phyloP scores from a whole-genome alignment of 2,797 vertebrate genomes.

The Coregonus suidteri region DNA sequence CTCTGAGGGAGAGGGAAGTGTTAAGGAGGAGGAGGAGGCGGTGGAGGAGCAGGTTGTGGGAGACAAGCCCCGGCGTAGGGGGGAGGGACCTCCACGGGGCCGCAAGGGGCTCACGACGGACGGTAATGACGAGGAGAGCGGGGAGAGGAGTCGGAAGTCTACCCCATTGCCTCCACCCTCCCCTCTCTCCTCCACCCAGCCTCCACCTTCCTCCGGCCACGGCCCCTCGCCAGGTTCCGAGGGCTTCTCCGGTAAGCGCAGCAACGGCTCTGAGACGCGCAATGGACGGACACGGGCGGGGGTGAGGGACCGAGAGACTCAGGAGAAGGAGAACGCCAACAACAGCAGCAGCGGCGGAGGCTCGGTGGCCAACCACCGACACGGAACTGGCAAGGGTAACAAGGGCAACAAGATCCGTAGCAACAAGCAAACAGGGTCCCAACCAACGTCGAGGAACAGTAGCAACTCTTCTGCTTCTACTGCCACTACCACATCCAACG shows the following conservation, averaged over 20 bases:
- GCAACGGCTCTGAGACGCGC: slow-evolving; percentile 77
- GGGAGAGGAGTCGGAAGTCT: slow-evolving; percentile 68
- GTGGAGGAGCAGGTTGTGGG: slow-evolving; percentile 54
- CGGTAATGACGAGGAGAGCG: slow-evolving; percentile 65
- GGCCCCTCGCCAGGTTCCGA: slow-evolving; percentile 38
- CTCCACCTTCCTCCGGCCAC: slow-evolving; percentile 60
- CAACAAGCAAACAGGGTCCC: slow-evolving; percentile 51
- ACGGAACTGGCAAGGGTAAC: slow-evolving; percentile 58
- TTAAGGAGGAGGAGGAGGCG: slow-evolving; percentile 48
- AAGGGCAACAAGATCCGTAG: slow-evolving; percentile 67
- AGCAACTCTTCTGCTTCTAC: slow-evolving; percentile 53
- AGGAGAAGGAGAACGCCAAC: slow-evolving; percentile 77
- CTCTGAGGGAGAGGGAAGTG: slow-evolving; percentile 70
- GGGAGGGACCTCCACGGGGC: slow-evolving; percentile 49
- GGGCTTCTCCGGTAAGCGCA: slow-evolving; percentile 63
- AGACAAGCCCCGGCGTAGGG: slow-evolving; percentile 63
- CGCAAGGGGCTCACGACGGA: slow-evolving; percentile 62
- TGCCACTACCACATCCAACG: slow-evolving; percentile 63
- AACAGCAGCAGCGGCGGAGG: slow-evolving; percentile 31
- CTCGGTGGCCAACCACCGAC: slow-evolving; percentile 71
- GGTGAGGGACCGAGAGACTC: slow-evolving; percentile 40
- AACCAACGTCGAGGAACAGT: slow-evolving; percentile 7
- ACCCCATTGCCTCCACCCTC: slow-evolving; percentile 54
- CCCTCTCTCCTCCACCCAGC: slow-evolving; percentile 74
- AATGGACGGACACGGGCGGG: slow-evolving; percentile 76